phyloP scores from a whole-genome alignment of 2,797 vertebrate species.

The Sebastolobus altivelis region DNA sequence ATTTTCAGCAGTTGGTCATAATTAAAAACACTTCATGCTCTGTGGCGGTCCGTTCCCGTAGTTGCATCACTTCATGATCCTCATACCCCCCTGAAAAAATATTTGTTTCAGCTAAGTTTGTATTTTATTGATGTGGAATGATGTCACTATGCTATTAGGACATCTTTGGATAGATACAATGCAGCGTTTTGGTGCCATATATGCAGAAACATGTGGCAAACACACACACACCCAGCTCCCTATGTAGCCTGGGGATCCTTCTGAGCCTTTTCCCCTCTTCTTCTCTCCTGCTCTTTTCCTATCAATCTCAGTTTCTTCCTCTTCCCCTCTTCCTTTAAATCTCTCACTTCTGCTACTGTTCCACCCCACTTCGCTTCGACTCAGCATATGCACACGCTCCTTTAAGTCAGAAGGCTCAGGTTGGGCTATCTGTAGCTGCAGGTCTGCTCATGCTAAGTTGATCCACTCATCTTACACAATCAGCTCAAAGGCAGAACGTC shows the following conservation, averaged over 20 bases:
- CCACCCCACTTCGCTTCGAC: not conserved
- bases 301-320: conserved; percentile 26
- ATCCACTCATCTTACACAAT: conserved; percentile 48
- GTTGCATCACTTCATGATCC: conserved; percentile 32
- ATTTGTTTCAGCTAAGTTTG: conserved; percentile 43
- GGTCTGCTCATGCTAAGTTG: conserved; percentile 58
- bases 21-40: conserved; percentile 67
- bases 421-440: conserved; percentile 54
- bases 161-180: conserved; percentile 63
- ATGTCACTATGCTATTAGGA: conserved; percentile 65
- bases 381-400: conserved; percentile 11
- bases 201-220: conserved; percentile 71
- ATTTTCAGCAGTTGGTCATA: conserved; percentile 55
- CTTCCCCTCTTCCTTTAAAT: conserved; percentile 30
- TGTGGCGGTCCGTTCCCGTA: conserved; percentile 38
- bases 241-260: conserved; percentile 83
- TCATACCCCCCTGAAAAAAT: conserved; percentile 26
- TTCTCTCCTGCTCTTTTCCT: conserved; percentile 46
- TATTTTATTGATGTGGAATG: conserved; percentile 65
- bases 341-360: conserved; percentile 16
- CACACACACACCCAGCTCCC: conserved; percentile 78
- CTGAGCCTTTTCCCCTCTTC: conserved; percentile 63
- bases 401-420: conserved; percentile 33
- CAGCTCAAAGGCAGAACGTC: conserved; percentile 38
- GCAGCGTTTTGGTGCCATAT: conserved; percentile 49